Percentiles rank a stretch among this genome's conserved stretches.
Conservation (phyloP, 2,888 invertebrate species). For the Drosophila mimetica region DNA sequence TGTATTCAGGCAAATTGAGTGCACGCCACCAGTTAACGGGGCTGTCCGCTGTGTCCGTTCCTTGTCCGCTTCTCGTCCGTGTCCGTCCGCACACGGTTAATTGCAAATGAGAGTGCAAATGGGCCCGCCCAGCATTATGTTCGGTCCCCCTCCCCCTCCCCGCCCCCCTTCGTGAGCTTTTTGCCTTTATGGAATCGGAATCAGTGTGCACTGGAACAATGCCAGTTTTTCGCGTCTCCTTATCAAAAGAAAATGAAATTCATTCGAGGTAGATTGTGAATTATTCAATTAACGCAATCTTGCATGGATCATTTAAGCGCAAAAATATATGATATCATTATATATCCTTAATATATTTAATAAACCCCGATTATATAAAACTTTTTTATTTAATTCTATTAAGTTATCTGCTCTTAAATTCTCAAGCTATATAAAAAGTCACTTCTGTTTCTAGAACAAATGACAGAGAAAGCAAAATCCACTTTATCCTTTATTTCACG, state of each 20-base stretch:
- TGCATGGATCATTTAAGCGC: not conserved
- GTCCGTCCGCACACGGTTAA: conserved; percentile 61
- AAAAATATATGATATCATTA: too few relatives aligned
- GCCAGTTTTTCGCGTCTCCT: not conserved
- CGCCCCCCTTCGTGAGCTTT: not conserved
- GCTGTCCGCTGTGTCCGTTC: not conserved
- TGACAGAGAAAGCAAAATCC: not conserved
- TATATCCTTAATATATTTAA: too few relatives aligned
- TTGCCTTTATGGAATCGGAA: not conserved
- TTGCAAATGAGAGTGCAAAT: conserved; percentile 72
- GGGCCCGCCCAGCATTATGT: conserved; percentile 8
- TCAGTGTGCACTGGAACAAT: conserved; percentile 3
- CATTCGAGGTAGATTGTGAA: not conserved
- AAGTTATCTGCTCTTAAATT: too few relatives aligned
- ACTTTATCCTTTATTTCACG: conserved; percentile 16
- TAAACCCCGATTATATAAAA: too few relatives aligned
- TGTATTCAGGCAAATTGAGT: not conserved
- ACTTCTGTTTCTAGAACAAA: too few relatives aligned
- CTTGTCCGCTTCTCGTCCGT: conserved; percentile 30
- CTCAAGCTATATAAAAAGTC: not conserved
- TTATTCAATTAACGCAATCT: not conserved
- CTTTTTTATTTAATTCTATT: too few relatives aligned
- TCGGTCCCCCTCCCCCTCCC: not conserved
- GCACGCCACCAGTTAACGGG: conserved; percentile 7
- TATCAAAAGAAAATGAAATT: not conserved